These are phyloP conservation scores for Pteria penguin DNA, from an alignment of 2,888 invertebrate genomes.

Conservation along the genomic window DNA sequence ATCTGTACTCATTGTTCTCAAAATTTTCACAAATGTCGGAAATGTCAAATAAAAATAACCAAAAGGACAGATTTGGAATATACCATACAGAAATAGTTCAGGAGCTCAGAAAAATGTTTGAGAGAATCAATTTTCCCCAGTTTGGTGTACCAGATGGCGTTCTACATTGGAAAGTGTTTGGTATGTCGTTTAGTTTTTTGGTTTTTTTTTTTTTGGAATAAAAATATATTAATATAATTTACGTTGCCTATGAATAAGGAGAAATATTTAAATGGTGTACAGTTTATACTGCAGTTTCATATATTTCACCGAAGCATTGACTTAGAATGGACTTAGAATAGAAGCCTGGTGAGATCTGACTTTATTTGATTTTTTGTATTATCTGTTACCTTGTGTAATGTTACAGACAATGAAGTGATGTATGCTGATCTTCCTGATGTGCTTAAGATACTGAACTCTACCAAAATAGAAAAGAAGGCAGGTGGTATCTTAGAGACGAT, in stretches of 20 bases:
- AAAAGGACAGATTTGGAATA: slow-evolving; percentile 36
- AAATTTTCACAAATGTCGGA: neutral
- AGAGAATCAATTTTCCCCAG: slow-evolving; percentile 49
- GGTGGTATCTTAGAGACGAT: neutral
- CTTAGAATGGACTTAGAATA: neutral
- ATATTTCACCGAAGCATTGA: neutral
- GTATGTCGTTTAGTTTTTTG: slow-evolving; percentile 12
- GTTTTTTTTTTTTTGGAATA: neutral
- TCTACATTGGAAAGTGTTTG: slow-evolving; percentile 31
- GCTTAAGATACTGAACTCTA: neutral
- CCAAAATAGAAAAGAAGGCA: neutral
- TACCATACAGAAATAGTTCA: slow-evolving; percentile 50
- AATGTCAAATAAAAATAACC: slow-evolving; percentile 1
- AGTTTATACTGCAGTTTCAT: neutral
- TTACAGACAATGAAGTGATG: slow-evolving; percentile 30
- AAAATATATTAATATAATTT: neutral
- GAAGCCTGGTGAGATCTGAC: no score
- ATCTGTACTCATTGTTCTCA: slow-evolving; percentile 1
- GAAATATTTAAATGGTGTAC: no score
- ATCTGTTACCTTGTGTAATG: neutral
- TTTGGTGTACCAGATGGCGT: slow-evolving; percentile 27
- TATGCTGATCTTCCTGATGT: slow-evolving; percentile 22
- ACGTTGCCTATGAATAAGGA: no score
- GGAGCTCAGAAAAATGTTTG: slow-evolving; percentile 45
- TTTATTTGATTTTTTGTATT: no score